Percentiles rank a stretch among this genome's conserved stretches.
phyloP scores from a whole-genome alignment of 1,140 invertebrate genomes.

The Copidosoma floridanum region DNA sequence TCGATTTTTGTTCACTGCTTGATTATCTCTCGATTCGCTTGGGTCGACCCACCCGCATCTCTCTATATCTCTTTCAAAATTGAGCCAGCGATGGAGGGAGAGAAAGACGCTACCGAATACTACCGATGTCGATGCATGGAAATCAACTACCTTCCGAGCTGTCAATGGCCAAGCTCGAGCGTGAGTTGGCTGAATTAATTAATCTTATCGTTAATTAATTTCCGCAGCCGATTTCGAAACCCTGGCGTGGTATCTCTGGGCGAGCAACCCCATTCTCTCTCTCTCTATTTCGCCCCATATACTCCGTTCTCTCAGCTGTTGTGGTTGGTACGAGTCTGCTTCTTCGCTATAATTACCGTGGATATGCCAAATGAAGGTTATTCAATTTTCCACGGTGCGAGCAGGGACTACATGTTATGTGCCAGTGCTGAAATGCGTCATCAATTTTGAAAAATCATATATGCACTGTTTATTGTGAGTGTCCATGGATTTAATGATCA shows the following conservation, averaged over 20 bases:
- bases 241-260: background rate
- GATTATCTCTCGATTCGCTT: too few species aligned
- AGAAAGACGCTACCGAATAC: too few species aligned
- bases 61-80: background rate
- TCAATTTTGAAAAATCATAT: too few species aligned
- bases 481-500: too few species aligned
- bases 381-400: background rate
- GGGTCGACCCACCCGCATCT: too few species aligned
- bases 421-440: too few species aligned
- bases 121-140: constrained; percentile 9
- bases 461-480: too few species aligned
- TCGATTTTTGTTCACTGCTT: background rate
- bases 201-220: constrained; percentile 54
- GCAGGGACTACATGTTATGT: too few species aligned
- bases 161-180: constrained; percentile 18
- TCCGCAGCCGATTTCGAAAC: constrained; percentile 32
- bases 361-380: constrained; percentile 10
- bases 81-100: background rate
- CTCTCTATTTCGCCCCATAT: too few species aligned
- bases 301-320: too few species aligned
- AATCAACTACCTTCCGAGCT: background rate
- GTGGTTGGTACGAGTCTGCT: too few species aligned
- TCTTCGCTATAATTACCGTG: background rate
- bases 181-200: constrained; percentile 39
- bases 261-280: background rate